These are phyloP conservation scores for Trematocara zebra DNA, from an alignment of 2,113 vertebrate species.

Conservation along the genomic window DNA sequence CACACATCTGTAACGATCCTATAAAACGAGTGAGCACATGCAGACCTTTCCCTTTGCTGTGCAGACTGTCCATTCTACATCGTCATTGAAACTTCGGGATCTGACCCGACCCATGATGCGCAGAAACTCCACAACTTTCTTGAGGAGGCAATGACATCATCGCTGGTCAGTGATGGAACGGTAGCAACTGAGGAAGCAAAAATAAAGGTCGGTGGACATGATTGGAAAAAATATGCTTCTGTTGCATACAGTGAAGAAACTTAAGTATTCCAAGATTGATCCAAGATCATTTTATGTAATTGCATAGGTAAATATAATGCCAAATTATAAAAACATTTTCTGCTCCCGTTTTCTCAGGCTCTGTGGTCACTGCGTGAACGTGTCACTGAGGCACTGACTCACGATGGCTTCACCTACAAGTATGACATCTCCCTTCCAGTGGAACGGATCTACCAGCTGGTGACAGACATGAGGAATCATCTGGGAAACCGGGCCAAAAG, in stretches of 20 bases:
- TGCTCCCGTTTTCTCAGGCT: constrained; percentile 12
- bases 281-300: not conserved
- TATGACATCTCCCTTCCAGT: constrained; percentile 90
- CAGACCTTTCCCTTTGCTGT: not conserved
- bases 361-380: constrained; percentile 92
- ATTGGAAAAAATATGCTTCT: not conserved
- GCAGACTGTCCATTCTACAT: constrained; percentile 88
- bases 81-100: constrained; percentile 91
- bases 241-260: not conserved
- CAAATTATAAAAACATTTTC: not conserved
- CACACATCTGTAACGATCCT: not conserved
- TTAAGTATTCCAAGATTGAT: not conserved
- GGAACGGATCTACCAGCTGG: constrained; percentile 84
- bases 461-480: constrained; percentile 74
- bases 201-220: constrained; percentile 73
- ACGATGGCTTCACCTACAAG: constrained; percentile 85
- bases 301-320: not conserved
- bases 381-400: constrained; percentile 85
- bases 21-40: constrained; percentile 36
- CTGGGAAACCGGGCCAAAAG: constrained; percentile 77
- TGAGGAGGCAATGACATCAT: constrained; percentile 73
- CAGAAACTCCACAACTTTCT: constrained; percentile 87
- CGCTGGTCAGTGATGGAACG: constrained; percentile 81
- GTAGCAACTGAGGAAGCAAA: constrained; percentile 82
- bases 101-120: constrained; percentile 76